These are phyloP conservation scores for Crenichthys baileyi DNA, from an alignment of 2,797 vertebrate genomes.

Conservation along the genomic window DNA sequence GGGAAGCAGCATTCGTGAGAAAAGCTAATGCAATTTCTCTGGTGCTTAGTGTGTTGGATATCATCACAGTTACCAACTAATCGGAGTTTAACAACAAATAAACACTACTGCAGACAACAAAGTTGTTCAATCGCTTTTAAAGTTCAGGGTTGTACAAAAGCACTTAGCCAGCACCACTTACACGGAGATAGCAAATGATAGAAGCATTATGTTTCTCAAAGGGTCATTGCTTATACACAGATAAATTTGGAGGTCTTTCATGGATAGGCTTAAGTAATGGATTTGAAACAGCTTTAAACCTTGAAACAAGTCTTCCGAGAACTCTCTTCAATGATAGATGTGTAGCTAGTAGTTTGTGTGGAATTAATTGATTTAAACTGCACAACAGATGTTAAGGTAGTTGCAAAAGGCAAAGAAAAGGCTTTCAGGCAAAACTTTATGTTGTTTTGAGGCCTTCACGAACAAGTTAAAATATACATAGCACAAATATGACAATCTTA, in stretches of 20 bases:
- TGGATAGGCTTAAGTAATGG: background rate
- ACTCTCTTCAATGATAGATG: background rate
- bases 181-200: slow-evolving; percentile 5
- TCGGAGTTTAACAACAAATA: slow-evolving; percentile 18
- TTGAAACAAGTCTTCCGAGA: background rate
- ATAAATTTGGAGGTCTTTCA: background rate
- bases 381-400: background rate
- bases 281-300: background rate
- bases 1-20: slow-evolving; percentile 47
- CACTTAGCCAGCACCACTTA: slow-evolving; percentile 13
- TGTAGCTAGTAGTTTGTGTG: background rate
- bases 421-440: background rate
- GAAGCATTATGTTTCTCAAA: slow-evolving; percentile 8
- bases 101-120: slow-evolving; percentile 45
- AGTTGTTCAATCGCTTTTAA: slow-evolving; percentile 12
- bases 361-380: background rate
- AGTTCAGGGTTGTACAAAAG: slow-evolving; percentile 15
- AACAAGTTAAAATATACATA: background rate
- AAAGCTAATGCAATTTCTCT: slow-evolving; percentile 66
- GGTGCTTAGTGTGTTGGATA: slow-evolving; percentile 48
- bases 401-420: background rate
- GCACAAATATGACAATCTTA: no score
- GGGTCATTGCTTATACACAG: background rate
- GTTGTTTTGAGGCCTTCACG: background rate
- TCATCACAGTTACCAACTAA: slow-evolving; percentile 54